Conservation (phyloP, 2,888 invertebrate genomes). For the Autographa gamma region DNA sequence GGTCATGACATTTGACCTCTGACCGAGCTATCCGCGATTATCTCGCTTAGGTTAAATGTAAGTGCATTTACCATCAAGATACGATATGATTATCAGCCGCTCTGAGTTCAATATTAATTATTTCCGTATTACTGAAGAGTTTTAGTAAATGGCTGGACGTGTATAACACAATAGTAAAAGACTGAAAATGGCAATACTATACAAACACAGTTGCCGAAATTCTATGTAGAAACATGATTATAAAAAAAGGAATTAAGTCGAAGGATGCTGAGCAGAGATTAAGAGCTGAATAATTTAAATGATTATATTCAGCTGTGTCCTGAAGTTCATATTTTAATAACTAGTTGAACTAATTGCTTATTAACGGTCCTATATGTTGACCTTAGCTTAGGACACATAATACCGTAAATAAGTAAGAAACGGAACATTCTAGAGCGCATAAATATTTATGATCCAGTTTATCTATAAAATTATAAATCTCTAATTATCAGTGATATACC, state of each 20-base stretch:
- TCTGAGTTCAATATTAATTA: conserved; percentile 3
- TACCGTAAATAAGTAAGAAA: background rate
- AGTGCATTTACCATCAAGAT: conserved; percentile 35
- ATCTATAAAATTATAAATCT: conserved; percentile 27
- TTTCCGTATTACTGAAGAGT: conserved; percentile 8
- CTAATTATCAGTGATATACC: conserved; percentile 32
- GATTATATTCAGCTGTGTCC: too few species aligned
- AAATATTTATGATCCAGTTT: conserved; percentile 1
- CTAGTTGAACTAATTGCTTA: too few species aligned
- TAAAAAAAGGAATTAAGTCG: too few species aligned
- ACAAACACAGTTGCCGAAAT: too few species aligned
- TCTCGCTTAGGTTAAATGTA: conserved; percentile 20
- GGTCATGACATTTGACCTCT: conserved; percentile 10
- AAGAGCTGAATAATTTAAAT: too few species aligned
- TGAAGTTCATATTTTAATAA: background rate
- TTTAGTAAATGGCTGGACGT: conserved; percentile 3
- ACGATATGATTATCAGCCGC: conserved; percentile 16
- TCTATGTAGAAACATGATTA: too few species aligned
- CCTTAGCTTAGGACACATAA: background rate
- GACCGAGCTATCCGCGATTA: conserved; percentile 20
- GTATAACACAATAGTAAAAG: background rate
- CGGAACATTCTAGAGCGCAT: background rate
- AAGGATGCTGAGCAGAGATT: too few species aligned
- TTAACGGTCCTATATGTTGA: too few species aligned
- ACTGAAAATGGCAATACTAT: background rate